Evolutionary conservation across 2,888 invertebrate genomes (phyloP).

Genomic region (Cephus runcator): DNA sequence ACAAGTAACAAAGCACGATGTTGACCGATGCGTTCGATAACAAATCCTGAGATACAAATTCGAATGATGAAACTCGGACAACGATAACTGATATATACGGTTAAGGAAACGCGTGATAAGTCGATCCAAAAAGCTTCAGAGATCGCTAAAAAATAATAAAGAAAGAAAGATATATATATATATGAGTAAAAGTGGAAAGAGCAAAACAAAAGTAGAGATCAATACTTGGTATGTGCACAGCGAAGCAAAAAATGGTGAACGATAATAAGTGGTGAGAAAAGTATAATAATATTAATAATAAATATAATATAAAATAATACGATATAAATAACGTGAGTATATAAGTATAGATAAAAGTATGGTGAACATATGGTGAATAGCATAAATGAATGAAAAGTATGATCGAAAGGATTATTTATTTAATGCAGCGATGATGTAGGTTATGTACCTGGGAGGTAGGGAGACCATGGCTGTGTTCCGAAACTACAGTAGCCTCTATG

Average conservation of each 20-base stretch:
- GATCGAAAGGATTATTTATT: slow-evolving; percentile 16
- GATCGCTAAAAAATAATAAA: neutral
- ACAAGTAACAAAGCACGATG: neutral
- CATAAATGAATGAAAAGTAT: slow-evolving; percentile 29
- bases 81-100: neutral
- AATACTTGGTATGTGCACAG: slow-evolving; percentile 47
- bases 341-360: neutral
- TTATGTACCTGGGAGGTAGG: slow-evolving; percentile 72
- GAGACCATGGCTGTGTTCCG: slow-evolving; percentile 75
- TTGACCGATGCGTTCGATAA: neutral
- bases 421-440: slow-evolving; percentile 59
- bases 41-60: neutral
- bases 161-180: no score
- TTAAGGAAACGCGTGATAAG: neutral
- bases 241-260: slow-evolving; percentile 35
- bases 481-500: slow-evolving; percentile 68
- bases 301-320: neutral
- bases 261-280: neutral
- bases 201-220: neutral
- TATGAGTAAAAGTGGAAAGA: neutral
- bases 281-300: neutral
- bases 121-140: neutral
- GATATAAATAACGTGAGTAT: neutral
- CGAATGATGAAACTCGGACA: neutral
- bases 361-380: neutral